Conservation (phyloP, 2,888 invertebrate species). For the Globia sparganii region DNA sequence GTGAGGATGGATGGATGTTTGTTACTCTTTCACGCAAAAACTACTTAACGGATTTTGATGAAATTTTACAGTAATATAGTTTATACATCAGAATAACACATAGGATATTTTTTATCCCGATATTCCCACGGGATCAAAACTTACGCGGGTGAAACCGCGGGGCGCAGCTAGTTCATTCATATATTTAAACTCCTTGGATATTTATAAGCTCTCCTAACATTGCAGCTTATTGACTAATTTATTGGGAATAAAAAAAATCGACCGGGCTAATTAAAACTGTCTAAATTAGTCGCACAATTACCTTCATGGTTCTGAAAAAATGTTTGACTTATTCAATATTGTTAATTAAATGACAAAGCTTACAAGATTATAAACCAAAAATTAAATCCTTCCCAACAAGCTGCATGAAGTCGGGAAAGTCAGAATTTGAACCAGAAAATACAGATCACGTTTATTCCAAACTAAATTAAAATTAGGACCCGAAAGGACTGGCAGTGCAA, state of each 20-base stretch:
- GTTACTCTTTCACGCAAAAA: too few relatives aligned
- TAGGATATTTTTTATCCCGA: too few relatives aligned
- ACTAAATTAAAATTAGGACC: conserved; percentile 36
- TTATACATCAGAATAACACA: too few relatives aligned
- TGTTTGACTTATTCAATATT: conserved; percentile 1
- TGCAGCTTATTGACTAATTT: neutral
- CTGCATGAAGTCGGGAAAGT: neutral
- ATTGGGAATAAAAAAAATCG: neutral
- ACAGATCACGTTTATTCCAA: conserved; percentile 31
- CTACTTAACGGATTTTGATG: too few relatives aligned
- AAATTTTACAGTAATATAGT: too few relatives aligned
- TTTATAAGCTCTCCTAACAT: neutral
- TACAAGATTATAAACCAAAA: neutral
- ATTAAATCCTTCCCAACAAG: neutral
- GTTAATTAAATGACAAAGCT: neutral
- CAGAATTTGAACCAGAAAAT: conserved; percentile 4
- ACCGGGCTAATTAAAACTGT: neutral
- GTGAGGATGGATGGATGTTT: too few relatives aligned
- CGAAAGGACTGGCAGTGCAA: conserved; percentile 16
- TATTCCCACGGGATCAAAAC: too few relatives aligned
- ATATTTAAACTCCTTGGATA: too few relatives aligned
- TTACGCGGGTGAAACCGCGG: too few relatives aligned
- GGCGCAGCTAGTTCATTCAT: too few relatives aligned
- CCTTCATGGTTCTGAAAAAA: neutral
- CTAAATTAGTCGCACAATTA: neutral